Evolutionary conservation across 2,113 vertebrate genomes (phyloP).

Genomic region (Colius striatus): DNA sequence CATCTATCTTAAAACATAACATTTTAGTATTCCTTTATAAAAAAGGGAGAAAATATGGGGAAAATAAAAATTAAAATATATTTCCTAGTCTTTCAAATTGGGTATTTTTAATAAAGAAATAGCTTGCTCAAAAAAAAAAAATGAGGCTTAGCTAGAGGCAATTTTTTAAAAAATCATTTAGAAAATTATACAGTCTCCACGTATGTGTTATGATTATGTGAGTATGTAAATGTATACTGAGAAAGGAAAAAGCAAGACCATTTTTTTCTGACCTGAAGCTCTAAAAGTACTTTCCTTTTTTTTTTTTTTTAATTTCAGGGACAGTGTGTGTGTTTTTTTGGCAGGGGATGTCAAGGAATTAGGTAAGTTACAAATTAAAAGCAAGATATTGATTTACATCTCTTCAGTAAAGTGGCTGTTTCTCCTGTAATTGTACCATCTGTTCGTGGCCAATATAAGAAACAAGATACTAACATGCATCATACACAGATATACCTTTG

Average conservation of each 20-base stretch:
- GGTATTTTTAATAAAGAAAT: not conserved
- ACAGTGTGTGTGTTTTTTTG: no score
- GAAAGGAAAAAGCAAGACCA: rapidly evolving
- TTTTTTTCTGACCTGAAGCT: not conserved
- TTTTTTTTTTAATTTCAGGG: no score
- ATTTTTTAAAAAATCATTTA: not conserved
- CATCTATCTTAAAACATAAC: not conserved
- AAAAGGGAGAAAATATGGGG: not conserved
- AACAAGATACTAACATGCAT: not conserved
- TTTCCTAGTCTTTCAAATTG: not conserved
- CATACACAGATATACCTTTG: not conserved
- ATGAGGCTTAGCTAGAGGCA: not conserved
- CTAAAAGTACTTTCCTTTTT: rapidly evolving
- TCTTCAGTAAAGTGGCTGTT: not conserved
- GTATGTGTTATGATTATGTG: not conserved
- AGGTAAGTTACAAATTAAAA: not conserved
- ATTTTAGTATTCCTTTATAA: not conserved
- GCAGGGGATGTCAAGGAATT: not conserved
- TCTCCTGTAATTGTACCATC: not conserved
- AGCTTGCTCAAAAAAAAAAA: rapidly evolving
- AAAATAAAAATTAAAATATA: not conserved
- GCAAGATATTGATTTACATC: not conserved
- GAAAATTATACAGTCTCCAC: not conserved
- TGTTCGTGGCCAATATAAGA: not conserved
- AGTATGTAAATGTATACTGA: not conserved